phyloP scores from a whole-genome alignment of 2,797 vertebrate species.

The Alfaro cultratus region DNA sequence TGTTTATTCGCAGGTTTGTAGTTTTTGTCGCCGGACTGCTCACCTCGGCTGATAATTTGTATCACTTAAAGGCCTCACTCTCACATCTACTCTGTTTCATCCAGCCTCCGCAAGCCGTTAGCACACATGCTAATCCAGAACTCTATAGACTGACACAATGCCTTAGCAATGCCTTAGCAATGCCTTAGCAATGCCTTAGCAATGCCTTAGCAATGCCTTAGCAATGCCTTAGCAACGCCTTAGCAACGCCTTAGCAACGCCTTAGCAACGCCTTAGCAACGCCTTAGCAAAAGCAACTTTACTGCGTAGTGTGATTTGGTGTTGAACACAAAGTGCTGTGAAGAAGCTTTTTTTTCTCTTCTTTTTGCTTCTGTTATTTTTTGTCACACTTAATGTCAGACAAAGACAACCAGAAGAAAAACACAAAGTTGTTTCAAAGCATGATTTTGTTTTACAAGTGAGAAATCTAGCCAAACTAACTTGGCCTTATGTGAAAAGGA shows the following conservation, averaged over 20 bases:
- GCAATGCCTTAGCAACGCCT: too few relatives aligned
- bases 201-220: too few relatives aligned
- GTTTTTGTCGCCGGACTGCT: slow-evolving; percentile 61
- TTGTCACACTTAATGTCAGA: neutral
- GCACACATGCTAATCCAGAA: slow-evolving; percentile 57
- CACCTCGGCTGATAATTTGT: slow-evolving; percentile 62
- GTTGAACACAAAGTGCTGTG: neutral
- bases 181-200: too few relatives aligned
- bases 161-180: neutral
- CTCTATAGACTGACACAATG: slow-evolving; percentile 21
- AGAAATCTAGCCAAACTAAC: neutral
- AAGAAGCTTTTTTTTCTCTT: neutral
- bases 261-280: too few relatives aligned
- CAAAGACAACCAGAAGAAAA: neutral
- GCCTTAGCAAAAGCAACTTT: neutral
- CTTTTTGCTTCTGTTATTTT: neutral
- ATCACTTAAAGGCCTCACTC: slow-evolving; percentile 58
- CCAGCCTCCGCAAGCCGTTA: slow-evolving; percentile 24
- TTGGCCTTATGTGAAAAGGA: neutral
- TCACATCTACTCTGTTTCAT: slow-evolving; percentile 22
- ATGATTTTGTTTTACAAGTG: neutral
- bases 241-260: too few relatives aligned
- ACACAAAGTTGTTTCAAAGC: neutral
- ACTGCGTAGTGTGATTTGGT: neutral
- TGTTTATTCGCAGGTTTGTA: slow-evolving; percentile 64